Conservation (phyloP, 1,140 invertebrate species). For the Papilio polytes region DNA sequence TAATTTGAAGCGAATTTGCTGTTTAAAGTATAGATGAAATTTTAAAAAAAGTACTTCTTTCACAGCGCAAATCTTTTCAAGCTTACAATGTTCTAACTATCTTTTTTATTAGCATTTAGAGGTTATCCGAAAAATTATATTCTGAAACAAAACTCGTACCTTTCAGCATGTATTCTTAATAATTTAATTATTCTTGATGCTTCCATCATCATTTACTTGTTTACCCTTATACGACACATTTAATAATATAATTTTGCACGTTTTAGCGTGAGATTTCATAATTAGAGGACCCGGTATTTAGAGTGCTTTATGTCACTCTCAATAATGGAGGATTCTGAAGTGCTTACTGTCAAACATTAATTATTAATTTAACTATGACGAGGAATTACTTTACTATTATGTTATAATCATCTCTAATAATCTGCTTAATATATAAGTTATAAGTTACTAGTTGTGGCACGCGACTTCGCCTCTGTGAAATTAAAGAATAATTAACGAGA, state of each 20-base stretch:
- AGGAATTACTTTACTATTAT: background rate
- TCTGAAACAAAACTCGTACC: too few species aligned
- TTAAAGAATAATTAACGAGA: too few species aligned
- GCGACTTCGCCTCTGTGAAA: too few species aligned
- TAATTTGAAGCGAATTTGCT: too few species aligned
- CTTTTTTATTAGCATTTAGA: too few species aligned
- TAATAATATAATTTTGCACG: background rate
- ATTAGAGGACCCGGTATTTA: background rate
- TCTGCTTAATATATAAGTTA: background rate
- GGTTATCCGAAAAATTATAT: too few species aligned
- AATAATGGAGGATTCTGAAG: conserved; percentile 6
- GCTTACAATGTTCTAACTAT: too few species aligned
- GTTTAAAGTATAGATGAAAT: too few species aligned
- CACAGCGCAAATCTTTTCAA: too few species aligned
- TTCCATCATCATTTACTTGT: background rate
- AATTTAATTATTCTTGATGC: background rate
- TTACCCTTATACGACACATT: background rate
- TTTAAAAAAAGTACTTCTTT: too few species aligned
- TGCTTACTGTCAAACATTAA: background rate
- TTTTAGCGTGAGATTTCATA: background rate
- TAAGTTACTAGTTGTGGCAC: too few species aligned
- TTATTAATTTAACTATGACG: background rate
- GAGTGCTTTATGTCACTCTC: conserved; percentile 2
- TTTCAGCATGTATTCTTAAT: background rate
- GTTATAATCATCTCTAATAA: background rate